Conservation (phyloP, 1,140 invertebrate species). For the Schmidtea mediterranea region DNA sequence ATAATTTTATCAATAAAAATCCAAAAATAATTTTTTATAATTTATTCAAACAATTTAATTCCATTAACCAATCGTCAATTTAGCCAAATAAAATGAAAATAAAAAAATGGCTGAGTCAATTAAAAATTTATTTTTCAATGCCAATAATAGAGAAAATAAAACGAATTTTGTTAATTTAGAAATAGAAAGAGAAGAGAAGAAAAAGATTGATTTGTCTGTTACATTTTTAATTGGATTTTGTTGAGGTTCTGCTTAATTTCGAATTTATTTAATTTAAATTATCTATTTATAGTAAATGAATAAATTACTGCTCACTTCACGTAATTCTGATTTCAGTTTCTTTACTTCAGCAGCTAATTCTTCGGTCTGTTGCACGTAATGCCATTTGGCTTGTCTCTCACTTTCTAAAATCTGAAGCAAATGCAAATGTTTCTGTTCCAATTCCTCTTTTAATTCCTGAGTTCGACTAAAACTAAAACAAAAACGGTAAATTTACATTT, state of each 20-base stretch:
- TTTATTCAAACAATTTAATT: too few relatives aligned
- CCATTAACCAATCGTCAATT: too few relatives aligned
- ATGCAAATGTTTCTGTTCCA: constrained; percentile 72
- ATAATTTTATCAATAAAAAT: constrained; percentile 9
- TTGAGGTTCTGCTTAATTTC: too few relatives aligned
- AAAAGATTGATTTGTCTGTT: too few relatives aligned
- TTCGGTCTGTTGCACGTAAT: constrained; percentile 68
- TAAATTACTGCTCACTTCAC: neutral
- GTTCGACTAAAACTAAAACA: constrained; percentile 64
- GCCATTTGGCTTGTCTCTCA: constrained; percentile 67
- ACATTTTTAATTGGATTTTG: too few relatives aligned
- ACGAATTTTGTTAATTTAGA: neutral
- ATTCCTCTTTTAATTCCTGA: constrained; percentile 57
- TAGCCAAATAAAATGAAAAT: too few relatives aligned
- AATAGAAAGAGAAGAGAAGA: too few relatives aligned
- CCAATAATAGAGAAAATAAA: neutral
- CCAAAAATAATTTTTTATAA: neutral
- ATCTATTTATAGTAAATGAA: neutral
- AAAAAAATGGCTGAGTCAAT: too few relatives aligned
- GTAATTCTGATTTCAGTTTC: constrained; percentile 57
- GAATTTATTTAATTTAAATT: neutral
- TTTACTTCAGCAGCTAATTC: constrained; percentile 60
- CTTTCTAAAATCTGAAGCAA: constrained; percentile 66
- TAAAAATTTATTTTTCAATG: too few relatives aligned
- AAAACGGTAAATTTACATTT: too few relatives aligned